Conservation (phyloP, 2,888 invertebrate species). For the Seladonia tumulorum region DNA sequence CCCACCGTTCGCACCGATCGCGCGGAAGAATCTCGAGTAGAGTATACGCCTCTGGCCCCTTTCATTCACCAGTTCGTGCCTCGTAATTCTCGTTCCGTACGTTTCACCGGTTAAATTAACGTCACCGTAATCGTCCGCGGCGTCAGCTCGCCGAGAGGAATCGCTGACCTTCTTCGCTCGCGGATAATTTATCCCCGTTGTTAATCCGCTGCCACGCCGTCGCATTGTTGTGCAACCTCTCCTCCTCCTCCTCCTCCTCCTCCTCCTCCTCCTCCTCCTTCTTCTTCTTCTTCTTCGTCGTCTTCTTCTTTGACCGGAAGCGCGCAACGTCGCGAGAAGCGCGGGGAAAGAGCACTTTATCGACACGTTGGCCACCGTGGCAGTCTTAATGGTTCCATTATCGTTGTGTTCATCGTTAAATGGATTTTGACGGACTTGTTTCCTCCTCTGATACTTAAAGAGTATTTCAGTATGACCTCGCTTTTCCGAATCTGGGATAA, state of each 20-base stretch:
- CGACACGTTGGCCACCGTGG: background rate
- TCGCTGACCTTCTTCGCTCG: conserved; percentile 48
- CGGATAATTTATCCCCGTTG: conserved; percentile 58
- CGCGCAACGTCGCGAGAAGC: conserved; percentile 17
- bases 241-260: background rate
- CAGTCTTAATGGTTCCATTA: background rate
- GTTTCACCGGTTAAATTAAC: conserved; percentile 63
- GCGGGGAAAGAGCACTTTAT: background rate
- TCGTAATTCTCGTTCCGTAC: conserved; percentile 57
- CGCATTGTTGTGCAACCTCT: conserved; percentile 38
- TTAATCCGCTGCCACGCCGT: conserved; percentile 26
- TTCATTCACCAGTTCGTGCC: conserved; percentile 66
- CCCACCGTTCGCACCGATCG: conserved; percentile 54
- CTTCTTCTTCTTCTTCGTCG: background rate
- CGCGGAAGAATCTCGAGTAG: conserved; percentile 63
- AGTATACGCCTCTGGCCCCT: conserved; percentile 43
- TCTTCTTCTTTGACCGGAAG: conserved; percentile 36
- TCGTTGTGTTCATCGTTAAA: background rate
- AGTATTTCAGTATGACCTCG: too few species aligned
- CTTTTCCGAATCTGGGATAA: too few species aligned
- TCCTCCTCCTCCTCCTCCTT: background rate
- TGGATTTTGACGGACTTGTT: too few species aligned
- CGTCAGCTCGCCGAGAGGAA: background rate
- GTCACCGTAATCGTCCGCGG: conserved; percentile 53
- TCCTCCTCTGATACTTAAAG: too few species aligned